Evolutionary conservation across 2,113 vertebrate species (phyloP), one percentile per base, ranked within the genome.

Genomic region (Tragulus kanchil): DNA sequence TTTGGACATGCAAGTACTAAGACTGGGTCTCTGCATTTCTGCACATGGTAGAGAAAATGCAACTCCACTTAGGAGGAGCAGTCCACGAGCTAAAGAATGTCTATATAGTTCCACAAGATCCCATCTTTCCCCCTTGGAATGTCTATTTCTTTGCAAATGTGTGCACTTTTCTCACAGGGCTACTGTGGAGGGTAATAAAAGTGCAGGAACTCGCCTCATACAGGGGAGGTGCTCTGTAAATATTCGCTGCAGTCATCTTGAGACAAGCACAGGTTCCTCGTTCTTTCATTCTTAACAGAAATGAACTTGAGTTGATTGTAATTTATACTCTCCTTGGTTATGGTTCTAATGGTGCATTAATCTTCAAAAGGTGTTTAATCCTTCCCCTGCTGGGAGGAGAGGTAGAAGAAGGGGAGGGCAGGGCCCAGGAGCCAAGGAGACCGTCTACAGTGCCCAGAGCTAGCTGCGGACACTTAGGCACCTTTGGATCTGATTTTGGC

Each of bases 211-310:
- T 1, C 73, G 23, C 31, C 16, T 58, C 50, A 92, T 3, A 6
- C 88, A 9, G 50, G n/a, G 54, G 21, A 23, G 42, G 19, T 45
- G 9, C 45, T 75, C 67, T n/a, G 25, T 59, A 36, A 87, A 67
- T n/a, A n/a, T 48, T 50, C 88, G 45, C 61, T 56, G 1, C 52
- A 14, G 58, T 31, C 85, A 15, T 73, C n/a, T 90, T 77, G 0
- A 64, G 26, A 65, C 52, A 25, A 82, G 28, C 10, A 61, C n/a
- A 21, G 90, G 31, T 58, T 92, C 48, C 28, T 78, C 26, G 73
- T 93, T 86, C 59, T 61, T 54, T 85, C n/a, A 90, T 56, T 58
- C 13, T 85, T 71, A 90, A 64, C 67, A 85, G 78, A 64, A 71
- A 48, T 50, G 21, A 58, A 86, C 56, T 36, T 54, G 50, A 81